Percentiles rank a stretch among this genome's conserved stretches.
Evolutionary conservation across 2,888 invertebrate species (phyloP).

Genomic region (Caenorhabditis sp.): DNA sequence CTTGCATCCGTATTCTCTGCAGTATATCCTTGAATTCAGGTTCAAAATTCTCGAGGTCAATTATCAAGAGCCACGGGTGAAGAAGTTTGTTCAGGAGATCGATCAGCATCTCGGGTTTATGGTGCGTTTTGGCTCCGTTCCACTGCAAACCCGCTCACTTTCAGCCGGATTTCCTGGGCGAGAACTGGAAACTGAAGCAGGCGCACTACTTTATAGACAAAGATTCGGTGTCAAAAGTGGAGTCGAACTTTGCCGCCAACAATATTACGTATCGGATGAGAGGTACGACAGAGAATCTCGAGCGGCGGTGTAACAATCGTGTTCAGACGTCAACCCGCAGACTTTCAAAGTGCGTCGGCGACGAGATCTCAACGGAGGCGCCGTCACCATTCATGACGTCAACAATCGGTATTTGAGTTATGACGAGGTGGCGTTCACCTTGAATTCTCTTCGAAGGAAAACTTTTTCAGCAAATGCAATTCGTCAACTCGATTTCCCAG

Average conservation of each 20-base stretch:
- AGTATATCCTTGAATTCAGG: conserved; percentile 10
- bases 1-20: neutral
- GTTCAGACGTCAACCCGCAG: conserved; percentile 45
- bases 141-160: neutral
- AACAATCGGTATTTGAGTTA: conserved; percentile 50
- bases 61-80: conserved; percentile 23
- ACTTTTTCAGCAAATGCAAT: conserved; percentile 54
- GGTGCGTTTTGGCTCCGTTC: conserved; percentile 9
- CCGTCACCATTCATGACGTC: conserved; percentile 43
- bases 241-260: conserved; percentile 13
- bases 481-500: conserved; percentile 27
- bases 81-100: conserved; percentile 35
- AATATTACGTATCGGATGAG: conserved; percentile 46
- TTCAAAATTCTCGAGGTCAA: conserved; percentile 51
- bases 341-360: conserved; percentile 47
- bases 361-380: conserved; percentile 20
- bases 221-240: conserved; percentile 25
- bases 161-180: conserved; percentile 57
- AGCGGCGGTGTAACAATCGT: neutral
- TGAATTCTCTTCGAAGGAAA: neutral
- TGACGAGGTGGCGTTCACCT: conserved; percentile 50
- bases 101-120: conserved; percentile 51
- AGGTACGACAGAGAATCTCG: conserved; percentile 7
- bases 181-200: conserved; percentile 42
- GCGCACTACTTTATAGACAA: conserved; percentile 50